A percentile compares a stretch with the other conserved stretches of the same genome.
phyloP scores from a whole-genome alignment of 2,797 vertebrate genomes.

The Tragelaphus oryx region DNA sequence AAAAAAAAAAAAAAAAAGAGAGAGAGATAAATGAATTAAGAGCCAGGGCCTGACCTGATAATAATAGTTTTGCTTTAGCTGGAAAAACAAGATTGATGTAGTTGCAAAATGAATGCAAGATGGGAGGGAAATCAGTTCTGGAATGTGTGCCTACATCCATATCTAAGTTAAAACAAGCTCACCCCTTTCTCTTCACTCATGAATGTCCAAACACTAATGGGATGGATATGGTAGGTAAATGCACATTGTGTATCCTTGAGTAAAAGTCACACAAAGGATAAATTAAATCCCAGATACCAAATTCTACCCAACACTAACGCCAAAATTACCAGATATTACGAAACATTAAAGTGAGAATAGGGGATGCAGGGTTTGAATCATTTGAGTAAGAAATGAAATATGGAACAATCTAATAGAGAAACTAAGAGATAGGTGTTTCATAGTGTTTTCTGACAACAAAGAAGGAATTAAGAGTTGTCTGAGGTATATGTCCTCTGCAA shows the following conservation, averaged over 20 bases:
- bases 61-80: background rate
- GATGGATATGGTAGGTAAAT: too few relatives aligned
- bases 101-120: background rate
- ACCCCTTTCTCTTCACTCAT: background rate
- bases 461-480: background rate
- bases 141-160: rapidly evolving
- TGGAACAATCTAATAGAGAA: background rate
- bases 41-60: background rate
- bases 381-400: background rate
- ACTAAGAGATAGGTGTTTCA: background rate
- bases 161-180: rapidly evolving
- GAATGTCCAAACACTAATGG: background rate
- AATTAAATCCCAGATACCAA: background rate
- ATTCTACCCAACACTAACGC: background rate
- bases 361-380: rapidly evolving
- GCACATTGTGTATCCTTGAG: background rate
- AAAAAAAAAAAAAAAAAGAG: too few relatives aligned
- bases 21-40: background rate
- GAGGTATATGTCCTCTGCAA: too few relatives aligned
- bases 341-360: rapidly evolving
- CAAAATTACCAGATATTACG: background rate
- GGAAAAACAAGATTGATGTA: background rate
- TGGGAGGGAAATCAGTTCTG: background rate
- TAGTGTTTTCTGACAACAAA: background rate
- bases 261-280: background rate